These are phyloP conservation scores for Uloborus plumipes DNA, from an alignment of 2,888 invertebrate species.

Conservation along the genomic window DNA sequence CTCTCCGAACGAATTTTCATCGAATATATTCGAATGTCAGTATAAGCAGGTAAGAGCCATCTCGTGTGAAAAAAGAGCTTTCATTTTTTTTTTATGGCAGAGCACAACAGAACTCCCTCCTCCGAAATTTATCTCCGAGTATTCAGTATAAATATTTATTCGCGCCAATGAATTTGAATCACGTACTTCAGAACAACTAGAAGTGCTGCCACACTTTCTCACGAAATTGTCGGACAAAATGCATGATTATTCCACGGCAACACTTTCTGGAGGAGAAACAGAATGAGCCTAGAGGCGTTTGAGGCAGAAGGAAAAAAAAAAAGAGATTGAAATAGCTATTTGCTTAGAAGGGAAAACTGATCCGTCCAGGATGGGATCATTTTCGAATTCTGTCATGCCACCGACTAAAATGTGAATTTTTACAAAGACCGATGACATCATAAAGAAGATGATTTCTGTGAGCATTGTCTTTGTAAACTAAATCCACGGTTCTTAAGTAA, in stretches of 20 bases:
- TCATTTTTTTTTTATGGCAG: no score
- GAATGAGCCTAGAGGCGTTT: neutral
- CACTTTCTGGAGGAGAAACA: slow-evolving; percentile 6
- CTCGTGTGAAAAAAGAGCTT: neutral
- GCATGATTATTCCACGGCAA: slow-evolving; percentile 11
- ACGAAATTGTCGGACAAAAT: slow-evolving; percentile 6
- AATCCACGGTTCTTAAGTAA: no score
- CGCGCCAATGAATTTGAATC: slow-evolving; percentile 48
- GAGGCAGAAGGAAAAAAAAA: neutral
- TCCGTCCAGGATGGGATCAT: slow-evolving; percentile 5
- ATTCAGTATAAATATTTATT: slow-evolving; percentile 48
- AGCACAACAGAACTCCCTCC: neutral
- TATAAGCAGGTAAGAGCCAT: slow-evolving; percentile 19
- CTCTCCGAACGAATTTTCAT: slow-evolving; percentile 2
- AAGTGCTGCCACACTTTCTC: slow-evolving; percentile 9
- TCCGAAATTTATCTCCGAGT: slow-evolving; percentile 12
- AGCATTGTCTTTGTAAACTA: no score
- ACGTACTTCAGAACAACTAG: slow-evolving; percentile 12
- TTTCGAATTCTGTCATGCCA: no score
- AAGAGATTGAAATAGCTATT: slow-evolving; percentile 21
- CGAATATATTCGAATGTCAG: slow-evolving; percentile 22
- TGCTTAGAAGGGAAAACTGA: slow-evolving; percentile 9
- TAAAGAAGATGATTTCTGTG: no score
- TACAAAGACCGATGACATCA: no score
- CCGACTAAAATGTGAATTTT: no score